Conservation (phyloP, 1,140 invertebrate species). For the Tetraneura akinire region DNA sequence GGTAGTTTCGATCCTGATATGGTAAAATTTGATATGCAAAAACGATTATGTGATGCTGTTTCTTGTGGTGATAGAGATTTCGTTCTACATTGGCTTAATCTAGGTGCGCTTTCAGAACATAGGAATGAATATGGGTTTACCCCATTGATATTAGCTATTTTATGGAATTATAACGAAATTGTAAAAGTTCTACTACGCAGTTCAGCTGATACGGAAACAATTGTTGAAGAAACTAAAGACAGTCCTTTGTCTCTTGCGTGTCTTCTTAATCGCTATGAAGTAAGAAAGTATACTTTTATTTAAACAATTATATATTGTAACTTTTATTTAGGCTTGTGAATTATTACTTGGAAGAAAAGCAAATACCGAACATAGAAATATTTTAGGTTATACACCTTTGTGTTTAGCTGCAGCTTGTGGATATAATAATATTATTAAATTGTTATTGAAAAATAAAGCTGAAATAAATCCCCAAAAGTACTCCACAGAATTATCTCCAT, state of each 20-base stretch:
- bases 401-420: slow-evolving; percentile 94
- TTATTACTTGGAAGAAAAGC: slow-evolving; percentile 82
- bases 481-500: slow-evolving; percentile 96
- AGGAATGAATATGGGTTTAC: slow-evolving; percentile 99
- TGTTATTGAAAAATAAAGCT: slow-evolving; percentile 84
- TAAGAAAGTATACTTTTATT: slow-evolving; percentile 54
- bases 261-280: slow-evolving; percentile 93
- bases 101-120: slow-evolving; percentile 95
- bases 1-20: too few species aligned
- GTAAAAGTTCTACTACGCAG: slow-evolving; percentile 92
- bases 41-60: too few species aligned
- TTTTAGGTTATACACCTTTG: slow-evolving; percentile 98
- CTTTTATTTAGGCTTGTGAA: slow-evolving; percentile 71
- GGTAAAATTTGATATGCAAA: too few species aligned
- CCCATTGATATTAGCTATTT: slow-evolving; percentile 93
- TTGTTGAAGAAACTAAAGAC: slow-evolving; percentile 98
- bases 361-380: slow-evolving; percentile 98
- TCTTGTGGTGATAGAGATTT: slow-evolving; percentile 96
- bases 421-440: too few species aligned
- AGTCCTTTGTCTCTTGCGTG: slow-evolving; percentile 96
- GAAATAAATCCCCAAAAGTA: slow-evolving; percentile 98
- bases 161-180: slow-evolving; percentile 92
- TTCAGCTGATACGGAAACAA: slow-evolving; percentile 93
- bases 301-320: background rate
- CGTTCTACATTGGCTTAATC: slow-evolving; percentile 83